Conservation (phyloP, 2,797 vertebrate species). For the Characodon lateralis region DNA sequence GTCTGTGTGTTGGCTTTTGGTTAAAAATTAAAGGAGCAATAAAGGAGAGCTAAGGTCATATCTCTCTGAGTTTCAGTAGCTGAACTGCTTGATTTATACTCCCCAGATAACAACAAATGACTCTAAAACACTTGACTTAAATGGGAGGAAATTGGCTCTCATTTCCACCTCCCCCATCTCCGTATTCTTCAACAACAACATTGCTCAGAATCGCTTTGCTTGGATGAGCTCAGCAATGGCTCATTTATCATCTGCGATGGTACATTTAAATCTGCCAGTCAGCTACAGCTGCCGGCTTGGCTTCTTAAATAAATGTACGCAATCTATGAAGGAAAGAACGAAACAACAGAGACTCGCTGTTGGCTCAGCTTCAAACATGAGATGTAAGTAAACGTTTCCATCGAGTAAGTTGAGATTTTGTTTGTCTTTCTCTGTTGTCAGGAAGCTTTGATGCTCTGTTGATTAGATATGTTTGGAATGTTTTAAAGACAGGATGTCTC, state of each 20-base stretch:
- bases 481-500: slow-evolving; percentile 58
- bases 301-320: not conserved
- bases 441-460: slow-evolving; percentile 37
- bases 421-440: not conserved
- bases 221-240: slow-evolving; percentile 7
- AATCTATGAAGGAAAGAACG: slow-evolving; percentile 2
- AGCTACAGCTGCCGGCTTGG: not conserved
- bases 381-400: slow-evolving; percentile 27
- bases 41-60: slow-evolving; percentile 1
- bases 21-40: not conserved
- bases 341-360: not conserved
- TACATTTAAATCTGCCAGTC: slow-evolving; percentile 29
- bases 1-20: not conserved
- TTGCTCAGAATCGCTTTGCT: slow-evolving; percentile 25
- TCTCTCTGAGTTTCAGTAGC: not conserved
- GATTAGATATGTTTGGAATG: slow-evolving; percentile 54
- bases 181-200: not conserved
- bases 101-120: slow-evolving; percentile 1
- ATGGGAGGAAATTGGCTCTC: slow-evolving; percentile 19
- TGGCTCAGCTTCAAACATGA: slow-evolving; percentile 18
- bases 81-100: not conserved
- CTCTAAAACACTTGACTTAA: not conserved
- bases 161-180: slow-evolving; percentile 2
- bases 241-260: slow-evolving; percentile 13
- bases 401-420: slow-evolving; percentile 18